These are phyloP conservation scores for Sander lucioperca DNA, from an alignment of 2,113 vertebrate genomes.

Conservation along the genomic window DNA sequence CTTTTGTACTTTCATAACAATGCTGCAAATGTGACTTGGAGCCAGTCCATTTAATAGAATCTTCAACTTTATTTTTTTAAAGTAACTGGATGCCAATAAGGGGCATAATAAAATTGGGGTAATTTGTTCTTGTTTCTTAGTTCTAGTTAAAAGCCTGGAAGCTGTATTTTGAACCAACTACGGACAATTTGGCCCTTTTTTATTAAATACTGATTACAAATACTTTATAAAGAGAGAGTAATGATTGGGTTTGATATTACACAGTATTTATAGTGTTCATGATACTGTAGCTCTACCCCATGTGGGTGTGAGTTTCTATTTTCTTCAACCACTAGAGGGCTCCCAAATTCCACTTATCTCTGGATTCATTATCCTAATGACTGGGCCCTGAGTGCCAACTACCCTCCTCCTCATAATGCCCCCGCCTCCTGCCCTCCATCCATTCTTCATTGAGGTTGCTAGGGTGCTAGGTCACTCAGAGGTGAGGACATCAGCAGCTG, in stretches of 20 bases:
- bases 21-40: not conserved
- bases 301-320: not conserved
- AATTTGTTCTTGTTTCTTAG: not conserved
- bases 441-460: constrained; percentile 73
- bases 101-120: not conserved
- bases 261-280: not conserved
- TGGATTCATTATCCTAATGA: constrained; percentile 71
- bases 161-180: not conserved
- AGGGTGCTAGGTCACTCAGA: constrained; percentile 74
- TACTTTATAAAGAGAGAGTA: not conserved
- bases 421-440: constrained; percentile 67
- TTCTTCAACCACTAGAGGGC: constrained; percentile 74
- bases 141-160: not conserved
- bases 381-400: constrained; percentile 55
- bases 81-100: not conserved
- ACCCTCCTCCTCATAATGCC: constrained; percentile 35
- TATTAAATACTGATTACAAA: not conserved
- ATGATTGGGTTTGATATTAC: not conserved
- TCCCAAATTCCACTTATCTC: constrained; percentile 56
- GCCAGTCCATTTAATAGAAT: not conserved
- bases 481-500: constrained; percentile 75
- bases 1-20: not conserved
- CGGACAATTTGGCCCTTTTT: not conserved
- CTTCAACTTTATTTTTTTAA: not conserved
- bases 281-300: not conserved